A percentile compares a stretch with the other conserved stretches of the same genome.
phyloP scores from a whole-genome alignment of 2,113 vertebrate genomes.

The Psilopsiagon aymara region DNA sequence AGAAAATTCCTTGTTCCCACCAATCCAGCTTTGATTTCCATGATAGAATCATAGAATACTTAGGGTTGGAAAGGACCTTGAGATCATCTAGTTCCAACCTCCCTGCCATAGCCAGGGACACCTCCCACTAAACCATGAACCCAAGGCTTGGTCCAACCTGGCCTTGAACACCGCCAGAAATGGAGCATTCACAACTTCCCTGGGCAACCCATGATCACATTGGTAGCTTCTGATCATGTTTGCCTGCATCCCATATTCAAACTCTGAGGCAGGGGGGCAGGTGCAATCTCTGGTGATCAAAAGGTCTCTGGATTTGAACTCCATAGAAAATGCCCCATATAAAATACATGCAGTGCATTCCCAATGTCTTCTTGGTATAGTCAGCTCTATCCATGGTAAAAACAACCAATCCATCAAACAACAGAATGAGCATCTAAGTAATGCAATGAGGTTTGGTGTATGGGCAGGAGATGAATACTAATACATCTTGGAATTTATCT shows the following conservation, averaged over 20 bases:
- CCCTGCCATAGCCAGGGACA: too few species aligned
- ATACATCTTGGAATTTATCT: not conserved
- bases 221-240: not conserved
- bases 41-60: not conserved
- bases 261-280: not conserved
- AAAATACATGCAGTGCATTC: not conserved
- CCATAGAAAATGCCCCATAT: not conserved
- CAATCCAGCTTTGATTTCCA: not conserved
- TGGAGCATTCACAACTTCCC: too few species aligned
- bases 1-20: not conserved
- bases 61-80: too few species aligned
- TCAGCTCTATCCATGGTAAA: not conserved
- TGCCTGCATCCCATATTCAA: not conserved
- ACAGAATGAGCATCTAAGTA: not conserved
- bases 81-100: too few species aligned
- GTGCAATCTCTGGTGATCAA: rapidly evolving
- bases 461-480: not conserved
- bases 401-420: not conserved
- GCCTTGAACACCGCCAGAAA: too few species aligned
- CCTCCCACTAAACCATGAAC: too few species aligned
- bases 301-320: not conserved
- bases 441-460: rapidly evolving
- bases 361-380: rapidly evolving
- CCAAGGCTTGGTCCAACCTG: too few species aligned
- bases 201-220: too few species aligned